Evolutionary conservation across 2,113 vertebrate species (phyloP), one percentile per base, ranked within the genome.

Genomic region (Vidua chalybeata): DNA sequence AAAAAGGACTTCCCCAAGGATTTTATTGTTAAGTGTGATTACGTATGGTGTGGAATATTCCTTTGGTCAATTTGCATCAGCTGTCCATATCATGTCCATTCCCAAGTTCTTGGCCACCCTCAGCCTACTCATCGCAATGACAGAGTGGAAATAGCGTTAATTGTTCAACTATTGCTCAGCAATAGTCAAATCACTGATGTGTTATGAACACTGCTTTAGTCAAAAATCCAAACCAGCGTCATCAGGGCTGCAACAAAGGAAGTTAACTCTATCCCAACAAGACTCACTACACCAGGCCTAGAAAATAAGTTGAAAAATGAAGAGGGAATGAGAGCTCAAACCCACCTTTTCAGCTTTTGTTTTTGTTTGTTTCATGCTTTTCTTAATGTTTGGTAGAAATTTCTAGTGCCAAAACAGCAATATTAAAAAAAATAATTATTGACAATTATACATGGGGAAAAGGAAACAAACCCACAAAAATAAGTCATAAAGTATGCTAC

Each of bases 21-120:
- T 76, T 73, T 80, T 69, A 28, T 77, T 69, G 13, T 11, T 56
- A 13, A 61, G 1, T 5, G 12, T 46, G 10, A 23, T 64, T 35
- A 5, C 35, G 7, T 33, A 45, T 13, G 21, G 18, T 1, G 0
- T 27, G 24, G 46, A 76, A 73, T 52, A 80, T 22, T 75, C 17
- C 10, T 76, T 16, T 33, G 15, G 16, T 69, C 37, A 46, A 0
- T 73, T 91, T 2, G 0, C 1, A 7, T 62, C 46, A 64, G 15
- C 33, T 80, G 13, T 43, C 22, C 37, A 64, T 45, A 4, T 28
- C 76, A 15, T 68, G 3, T 31, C 22, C 3, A 12, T 24, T 87
- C n/a, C 13, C 6, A 77, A 37, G 59, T 54, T 79, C 26, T 80
- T 62, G 33, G 21, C 30, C 28, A 66, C 4, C 2, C 6, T 66